Percentiles rank a stretch among this genome's conserved stretches.
Evolutionary conservation across 2,888 invertebrate genomes (phyloP).

Genomic region (Gonocerus acuteangulatus): DNA sequence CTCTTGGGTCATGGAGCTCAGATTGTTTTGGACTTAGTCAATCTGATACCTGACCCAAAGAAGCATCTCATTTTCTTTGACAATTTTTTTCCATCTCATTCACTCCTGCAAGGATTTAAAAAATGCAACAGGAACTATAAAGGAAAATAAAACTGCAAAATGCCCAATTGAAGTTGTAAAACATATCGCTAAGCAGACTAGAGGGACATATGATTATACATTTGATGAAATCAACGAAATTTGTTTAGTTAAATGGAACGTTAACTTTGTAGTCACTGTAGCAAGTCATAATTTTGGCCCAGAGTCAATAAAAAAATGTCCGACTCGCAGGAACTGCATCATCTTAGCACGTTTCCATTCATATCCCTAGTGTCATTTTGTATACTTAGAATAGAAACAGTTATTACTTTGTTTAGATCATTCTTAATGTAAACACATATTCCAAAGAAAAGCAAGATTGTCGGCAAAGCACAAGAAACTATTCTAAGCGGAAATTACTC

Average conservation of each 20-base stretch:
- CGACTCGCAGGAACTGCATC: too few relatives aligned
- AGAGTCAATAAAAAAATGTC: slow-evolving; percentile 21
- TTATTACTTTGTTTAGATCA: too few relatives aligned
- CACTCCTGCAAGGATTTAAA: slow-evolving; percentile 5
- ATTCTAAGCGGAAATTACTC: too few relatives aligned
- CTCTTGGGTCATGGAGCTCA: slow-evolving; percentile 3
- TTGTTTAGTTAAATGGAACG: slow-evolving; percentile 23
- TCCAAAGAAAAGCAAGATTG: too few relatives aligned
- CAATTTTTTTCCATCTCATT: slow-evolving; percentile 11
- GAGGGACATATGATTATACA: slow-evolving; percentile 17
- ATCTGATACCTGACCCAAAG: slow-evolving; percentile 2
- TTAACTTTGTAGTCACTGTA: slow-evolving; percentile 24
- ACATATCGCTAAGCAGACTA: slow-evolving; percentile 9
- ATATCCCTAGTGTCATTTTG: too few relatives aligned
- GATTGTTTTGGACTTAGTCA: slow-evolving; percentile 12
- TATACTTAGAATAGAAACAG: too few relatives aligned
- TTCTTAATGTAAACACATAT: too few relatives aligned
- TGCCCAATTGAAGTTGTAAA: slow-evolving; percentile 17
- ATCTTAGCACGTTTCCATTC: too few relatives aligned
- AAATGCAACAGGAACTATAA: slow-evolving; percentile 11
- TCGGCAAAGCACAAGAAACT: too few relatives aligned
- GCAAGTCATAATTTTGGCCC: slow-evolving; percentile 18
- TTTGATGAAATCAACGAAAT: slow-evolving; percentile 12
- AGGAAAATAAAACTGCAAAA: slow-evolving; percentile 7
- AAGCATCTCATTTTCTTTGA: slow-evolving; percentile 13